These are phyloP conservation scores for Sorex fumeus DNA, from an alignment of 2,113 vertebrate genomes.

Conservation along the genomic window DNA sequence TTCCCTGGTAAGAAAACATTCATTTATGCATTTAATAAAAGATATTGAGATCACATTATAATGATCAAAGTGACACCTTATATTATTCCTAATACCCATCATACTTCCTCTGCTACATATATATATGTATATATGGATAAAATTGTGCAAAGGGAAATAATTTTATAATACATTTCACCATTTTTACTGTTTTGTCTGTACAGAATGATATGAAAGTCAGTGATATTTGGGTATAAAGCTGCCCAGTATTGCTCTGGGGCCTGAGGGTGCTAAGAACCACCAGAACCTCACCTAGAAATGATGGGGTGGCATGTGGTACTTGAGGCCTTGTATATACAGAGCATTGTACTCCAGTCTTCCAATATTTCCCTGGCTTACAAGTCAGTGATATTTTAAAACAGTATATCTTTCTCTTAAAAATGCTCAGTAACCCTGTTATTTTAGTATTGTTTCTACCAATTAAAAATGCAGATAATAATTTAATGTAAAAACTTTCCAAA, in stretches of 20 bases:
- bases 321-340: too few relatives aligned
- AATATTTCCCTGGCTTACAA: background rate
- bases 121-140: background rate
- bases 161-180: background rate
- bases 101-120: background rate
- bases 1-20: background rate
- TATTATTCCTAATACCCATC: background rate
- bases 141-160: background rate
- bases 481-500: constrained; percentile 17
- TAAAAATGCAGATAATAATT: background rate
- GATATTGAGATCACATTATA: background rate
- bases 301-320: too few relatives aligned
- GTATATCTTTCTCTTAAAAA: constrained; percentile 6
- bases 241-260: too few relatives aligned
- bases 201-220: constrained; percentile 22
- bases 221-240: background rate
- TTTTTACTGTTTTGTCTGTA: constrained; percentile 25
- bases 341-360: too few relatives aligned
- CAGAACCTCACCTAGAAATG: too few relatives aligned
- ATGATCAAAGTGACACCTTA: background rate
- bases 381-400: constrained; percentile 19
- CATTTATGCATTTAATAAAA: constrained; percentile 8
- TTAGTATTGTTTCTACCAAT: constrained; percentile 29
- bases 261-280: too few relatives aligned
- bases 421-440: background rate